phyloP scores from a whole-genome alignment of 2,888 invertebrate species.

The Lasioglossum pauxillum region DNA sequence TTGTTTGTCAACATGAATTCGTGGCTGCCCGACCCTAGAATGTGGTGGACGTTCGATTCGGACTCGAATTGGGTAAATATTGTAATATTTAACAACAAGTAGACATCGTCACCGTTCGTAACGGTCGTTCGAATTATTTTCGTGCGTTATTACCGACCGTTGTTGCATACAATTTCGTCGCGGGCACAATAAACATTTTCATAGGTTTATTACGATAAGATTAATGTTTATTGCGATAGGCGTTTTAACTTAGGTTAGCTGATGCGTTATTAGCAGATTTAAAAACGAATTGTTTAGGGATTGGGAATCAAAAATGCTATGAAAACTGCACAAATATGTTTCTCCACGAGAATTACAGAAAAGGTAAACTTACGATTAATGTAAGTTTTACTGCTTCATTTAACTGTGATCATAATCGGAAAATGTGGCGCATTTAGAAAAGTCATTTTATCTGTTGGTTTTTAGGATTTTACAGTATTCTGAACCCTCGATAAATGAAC shows the following conservation, averaged over 20 bases:
- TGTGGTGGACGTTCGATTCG: conserved; percentile 75
- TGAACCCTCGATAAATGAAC: background rate
- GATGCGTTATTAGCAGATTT: background rate
- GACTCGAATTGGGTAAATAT: conserved; percentile 72
- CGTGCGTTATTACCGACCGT: background rate
- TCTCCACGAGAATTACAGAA: background rate
- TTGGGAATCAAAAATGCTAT: background rate
- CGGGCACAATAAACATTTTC: background rate
- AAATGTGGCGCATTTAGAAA: background rate
- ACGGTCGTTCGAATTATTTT: background rate
- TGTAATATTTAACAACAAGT: conserved; percentile 9
- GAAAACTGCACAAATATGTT: background rate
- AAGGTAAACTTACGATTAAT: background rate
- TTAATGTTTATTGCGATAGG: too few relatives aligned
- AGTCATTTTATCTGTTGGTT: background rate
- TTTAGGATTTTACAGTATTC: background rate
- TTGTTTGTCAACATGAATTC: conserved; percentile 69
- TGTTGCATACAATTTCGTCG: background rate
- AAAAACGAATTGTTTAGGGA: background rate
- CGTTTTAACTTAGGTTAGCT: background rate
- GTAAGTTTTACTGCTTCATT: background rate
- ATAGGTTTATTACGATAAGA: too few relatives aligned
- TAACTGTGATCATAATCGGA: background rate
- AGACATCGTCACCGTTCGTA: too few relatives aligned
- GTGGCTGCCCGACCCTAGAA: conserved; percentile 76